Evolutionary conservation across 2,888 invertebrate species (phyloP), one percentile per base, ranked within the genome.

Genomic region (Eupsilia transversa): DNA sequence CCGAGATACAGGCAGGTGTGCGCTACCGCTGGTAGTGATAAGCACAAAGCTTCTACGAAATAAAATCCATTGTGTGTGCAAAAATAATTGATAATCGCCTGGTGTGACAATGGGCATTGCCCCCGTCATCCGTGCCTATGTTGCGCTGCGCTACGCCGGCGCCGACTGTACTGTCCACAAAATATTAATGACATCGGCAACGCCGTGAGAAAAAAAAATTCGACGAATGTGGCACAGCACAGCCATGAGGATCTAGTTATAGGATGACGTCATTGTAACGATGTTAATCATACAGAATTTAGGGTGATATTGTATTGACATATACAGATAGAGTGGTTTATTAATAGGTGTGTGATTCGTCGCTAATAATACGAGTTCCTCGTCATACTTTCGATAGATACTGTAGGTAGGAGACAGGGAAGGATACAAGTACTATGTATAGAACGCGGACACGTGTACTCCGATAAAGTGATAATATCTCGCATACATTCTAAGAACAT

Each of bases 1-100:
- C 76, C 52, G 59, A 65, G 65, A 65, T 41, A 89, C 89, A 74
- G 97, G 97, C 96, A 98, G 98, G 86, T 98, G 98, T 97, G 97
- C 70, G 74, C 65, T 97, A 75, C 77, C 82, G 83, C 77, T 52
- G 52, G 78, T 70, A 93, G 96, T 86, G 97, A 89, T 88, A 90
- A 90, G 87, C 89, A 87, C 89, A 89, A 89, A 89, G 87, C 83
- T 92, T 93, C 93, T 92, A 85, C 90, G 94, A 94, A 94, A 88
- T 91, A 88, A 90, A 83, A 61, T 67, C 88, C 91, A 92, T 92
- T 94, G 93, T 93, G 88, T 90, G 90, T 89, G 91, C 92, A 89
- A 92, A 93, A 92, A 92, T 93, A 92, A 94, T 87, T 93, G 89
- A 91, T 92, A 91, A 92, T 91, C 83, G 79, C 76, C 67, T 72